Evolutionary conservation across 2,113 vertebrate species (phyloP).

Genomic region (Varanus komodoensis): DNA sequence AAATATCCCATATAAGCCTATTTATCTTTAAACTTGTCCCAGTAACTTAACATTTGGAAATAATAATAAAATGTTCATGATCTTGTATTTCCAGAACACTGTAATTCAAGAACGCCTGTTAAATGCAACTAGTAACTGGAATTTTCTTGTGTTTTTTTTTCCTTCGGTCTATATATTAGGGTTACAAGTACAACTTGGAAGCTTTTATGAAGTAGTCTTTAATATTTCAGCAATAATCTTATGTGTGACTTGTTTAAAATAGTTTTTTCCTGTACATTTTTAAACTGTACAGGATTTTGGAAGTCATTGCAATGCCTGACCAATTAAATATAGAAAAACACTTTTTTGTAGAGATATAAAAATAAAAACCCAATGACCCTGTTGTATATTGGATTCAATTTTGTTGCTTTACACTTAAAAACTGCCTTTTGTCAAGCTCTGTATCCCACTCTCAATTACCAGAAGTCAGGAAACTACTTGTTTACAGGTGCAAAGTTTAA

Average conservation of each 20-base stretch:
- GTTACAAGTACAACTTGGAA: conserved; percentile 74
- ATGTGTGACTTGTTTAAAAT: conserved; percentile 72
- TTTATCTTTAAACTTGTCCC: conserved; percentile 74
- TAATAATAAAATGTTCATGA: conserved; percentile 68
- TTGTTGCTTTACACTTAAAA: conserved; percentile 73
- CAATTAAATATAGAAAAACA: conserved; percentile 77
- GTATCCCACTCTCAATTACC: conserved; percentile 68
- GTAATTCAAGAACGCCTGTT: conserved; percentile 78
- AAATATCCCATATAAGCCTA: conserved; percentile 73
- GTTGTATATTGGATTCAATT: conserved; percentile 76
- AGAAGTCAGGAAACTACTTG: conserved; percentile 64
- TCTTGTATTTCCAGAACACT: conserved; percentile 83
- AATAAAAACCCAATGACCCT: conserved; percentile 73
- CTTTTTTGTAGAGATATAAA: conserved; percentile 77
- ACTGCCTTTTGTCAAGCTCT: conserved; percentile 70
- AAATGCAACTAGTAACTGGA: conserved; percentile 75
- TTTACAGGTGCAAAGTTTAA: conserved; percentile 67
- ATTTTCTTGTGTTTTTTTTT: conserved; percentile 74
- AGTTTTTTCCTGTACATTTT: conserved; percentile 70
- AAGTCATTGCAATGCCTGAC: conserved; percentile 70
- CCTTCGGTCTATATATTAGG: conserved; percentile 74
- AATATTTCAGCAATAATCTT: conserved; percentile 80
- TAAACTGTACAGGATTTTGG: conserved; percentile 73
- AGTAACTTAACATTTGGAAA: conserved; percentile 78
- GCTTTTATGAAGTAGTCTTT: conserved; percentile 78